Percentiles rank a stretch among this genome's conserved stretches.
phyloP scores from a whole-genome alignment of 2,113 vertebrate species.

The Ceyx melanurus region DNA sequence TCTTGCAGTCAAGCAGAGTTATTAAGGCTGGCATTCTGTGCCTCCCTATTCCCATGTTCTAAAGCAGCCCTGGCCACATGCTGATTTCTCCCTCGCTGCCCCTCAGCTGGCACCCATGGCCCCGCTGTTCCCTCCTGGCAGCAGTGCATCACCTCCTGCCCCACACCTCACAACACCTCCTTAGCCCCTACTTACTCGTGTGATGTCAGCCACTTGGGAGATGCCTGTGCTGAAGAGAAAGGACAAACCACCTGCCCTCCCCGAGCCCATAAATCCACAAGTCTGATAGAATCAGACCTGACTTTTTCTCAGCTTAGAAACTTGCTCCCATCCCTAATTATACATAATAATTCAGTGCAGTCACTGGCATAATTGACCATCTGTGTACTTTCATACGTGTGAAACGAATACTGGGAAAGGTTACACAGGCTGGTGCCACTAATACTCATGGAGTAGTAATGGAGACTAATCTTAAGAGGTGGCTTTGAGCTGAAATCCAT shows the following conservation, averaged over 20 bases:
- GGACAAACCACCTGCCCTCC: neutral
- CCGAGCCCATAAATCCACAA: neutral
- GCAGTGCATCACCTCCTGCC: neutral
- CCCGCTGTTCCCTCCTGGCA: accelerated
- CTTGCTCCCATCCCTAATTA: conserved; percentile 43
- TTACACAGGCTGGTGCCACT: neutral
- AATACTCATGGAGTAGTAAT: neutral
- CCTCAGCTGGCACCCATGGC: accelerated
- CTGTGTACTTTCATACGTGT: conserved; percentile 53
- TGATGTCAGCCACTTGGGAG: neutral
- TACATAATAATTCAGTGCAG: conserved; percentile 50
- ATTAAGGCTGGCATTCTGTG: neutral
- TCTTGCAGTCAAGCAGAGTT: neutral
- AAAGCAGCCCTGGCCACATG: neutral
- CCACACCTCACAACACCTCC: neutral
- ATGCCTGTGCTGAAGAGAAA: neutral
- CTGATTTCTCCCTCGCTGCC: neutral
- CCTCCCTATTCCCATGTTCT: neutral
- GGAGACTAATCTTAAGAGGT: neutral
- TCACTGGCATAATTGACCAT: conserved; percentile 68
- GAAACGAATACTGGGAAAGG: conserved; percentile 8
- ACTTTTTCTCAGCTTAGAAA: conserved; percentile 1
- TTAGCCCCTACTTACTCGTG: neutral
- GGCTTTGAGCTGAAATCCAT: neutral
- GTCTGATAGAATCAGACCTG: neutral